Base-by-base conservation (phyloP, 2,888 invertebrate genomes). In the Dyspetes luteomarginatus region DNA sequence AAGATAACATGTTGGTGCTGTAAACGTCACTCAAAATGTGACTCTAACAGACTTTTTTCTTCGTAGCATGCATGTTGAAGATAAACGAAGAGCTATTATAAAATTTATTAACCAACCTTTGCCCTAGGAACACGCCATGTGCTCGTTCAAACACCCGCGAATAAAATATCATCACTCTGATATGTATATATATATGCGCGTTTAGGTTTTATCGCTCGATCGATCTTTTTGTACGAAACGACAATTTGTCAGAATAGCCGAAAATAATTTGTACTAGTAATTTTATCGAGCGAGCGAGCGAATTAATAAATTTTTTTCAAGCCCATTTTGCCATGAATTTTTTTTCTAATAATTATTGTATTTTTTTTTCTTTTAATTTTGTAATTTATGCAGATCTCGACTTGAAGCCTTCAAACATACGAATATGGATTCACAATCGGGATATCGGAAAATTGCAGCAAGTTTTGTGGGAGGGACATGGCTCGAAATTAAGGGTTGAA, bases 341-440 rank as follows among this genome's bases (percentile, higher is more conserved):
- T 2, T 15, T 0, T 30, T 4, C 7, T 30, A 30, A 9, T 36
- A 36, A 36, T 36, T 48, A 48, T 15, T 5, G 5, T 17, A 3
- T 4, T 48, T 5, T 12, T 12, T 9, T 36, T 7, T 9, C 36
- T 36, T 36, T 36, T 12, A 7, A 0, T 3, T 36, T 36, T 2
- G 12, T 43, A n/a, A 26, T 50, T 26, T 24, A 1, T 36, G 30
- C 92, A 96, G 97, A 94, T 91, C 93, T 96, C 90, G 95, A 96
- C 89, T 95, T 97, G 87, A 97, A 96, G 88, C 95, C 96, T 76
- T 96, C 98, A 84, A 98, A 97, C 90, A 98, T 98, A 84, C 94
- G 98, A 85, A 98, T 98, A 93, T 98, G 98, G 98, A 97, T 98
- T 87, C 97, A 98, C 92, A 98, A 98, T 92, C 95, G 97, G 91